Percentiles rank a stretch among this genome's conserved stretches.
Conservation (phyloP, 2,797 vertebrate species). For the Micropoecilia bifurca region DNA sequence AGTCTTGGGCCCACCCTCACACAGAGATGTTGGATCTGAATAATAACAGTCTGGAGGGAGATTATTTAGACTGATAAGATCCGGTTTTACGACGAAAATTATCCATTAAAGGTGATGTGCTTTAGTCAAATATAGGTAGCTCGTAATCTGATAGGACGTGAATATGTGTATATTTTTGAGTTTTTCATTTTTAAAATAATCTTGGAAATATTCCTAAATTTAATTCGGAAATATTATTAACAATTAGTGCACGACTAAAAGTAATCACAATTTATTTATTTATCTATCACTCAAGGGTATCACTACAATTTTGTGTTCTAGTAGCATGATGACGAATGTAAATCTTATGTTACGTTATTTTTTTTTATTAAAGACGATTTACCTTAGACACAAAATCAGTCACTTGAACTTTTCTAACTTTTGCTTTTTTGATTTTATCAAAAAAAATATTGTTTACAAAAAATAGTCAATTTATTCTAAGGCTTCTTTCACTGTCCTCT, state of each 20-base stretch:
- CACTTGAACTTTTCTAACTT: slow-evolving; percentile 1
- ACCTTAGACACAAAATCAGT: slow-evolving; percentile 11
- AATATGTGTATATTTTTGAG: background rate
- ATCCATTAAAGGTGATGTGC: background rate
- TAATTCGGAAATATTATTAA: too few species aligned
- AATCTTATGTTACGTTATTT: too few species aligned
- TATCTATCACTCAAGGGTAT: too few species aligned
- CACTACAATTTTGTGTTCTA: too few species aligned
- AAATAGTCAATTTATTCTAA: slow-evolving; percentile 19
- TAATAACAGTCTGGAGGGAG: background rate
- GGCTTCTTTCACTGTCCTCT: slow-evolving; percentile 12
- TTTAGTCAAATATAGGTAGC: background rate
- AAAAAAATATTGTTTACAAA: slow-evolving; percentile 21
- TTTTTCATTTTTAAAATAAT: slow-evolving; percentile 25
- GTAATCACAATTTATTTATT: too few species aligned
- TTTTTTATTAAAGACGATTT: slow-evolving; percentile 11
- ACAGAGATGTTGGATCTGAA: slow-evolving; percentile 34
- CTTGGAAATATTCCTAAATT: background rate
- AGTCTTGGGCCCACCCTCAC: slow-evolving; percentile 36
- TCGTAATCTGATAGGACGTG: background rate
- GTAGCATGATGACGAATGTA: too few species aligned
- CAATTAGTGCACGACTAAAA: too few species aligned
- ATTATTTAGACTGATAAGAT: slow-evolving; percentile 38
- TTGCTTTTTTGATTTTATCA: slow-evolving; percentile 15
- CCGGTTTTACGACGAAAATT: background rate